phyloP scores from a whole-genome alignment of 2,113 vertebrate species.

The Otocyon megalotis region DNA sequence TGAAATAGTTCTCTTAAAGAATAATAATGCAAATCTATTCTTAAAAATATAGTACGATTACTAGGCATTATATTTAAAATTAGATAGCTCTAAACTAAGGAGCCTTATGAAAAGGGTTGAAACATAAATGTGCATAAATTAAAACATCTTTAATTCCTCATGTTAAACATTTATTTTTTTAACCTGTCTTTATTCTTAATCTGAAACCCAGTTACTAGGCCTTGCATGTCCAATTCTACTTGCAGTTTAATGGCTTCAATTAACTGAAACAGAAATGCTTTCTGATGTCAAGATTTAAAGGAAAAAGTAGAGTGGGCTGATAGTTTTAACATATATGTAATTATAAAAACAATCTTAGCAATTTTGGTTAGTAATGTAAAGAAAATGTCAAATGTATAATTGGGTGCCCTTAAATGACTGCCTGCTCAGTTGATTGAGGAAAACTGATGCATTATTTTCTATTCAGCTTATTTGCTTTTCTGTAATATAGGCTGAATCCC shows the following conservation, averaged over 20 bases:
- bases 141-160: background rate
- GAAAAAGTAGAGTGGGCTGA: background rate
- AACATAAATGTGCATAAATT: background rate
- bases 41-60: background rate
- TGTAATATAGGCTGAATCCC: background rate
- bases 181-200: background rate
- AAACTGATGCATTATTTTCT: background rate
- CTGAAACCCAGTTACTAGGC: background rate
- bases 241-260: background rate
- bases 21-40: background rate
- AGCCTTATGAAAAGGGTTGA: background rate
- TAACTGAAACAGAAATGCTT: conserved; percentile 32
- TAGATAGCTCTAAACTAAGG: background rate
- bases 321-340: conserved; percentile 31
- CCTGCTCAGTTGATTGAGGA: background rate
- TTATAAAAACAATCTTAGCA: conserved; percentile 24
- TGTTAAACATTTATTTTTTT: background rate
- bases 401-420: background rate
- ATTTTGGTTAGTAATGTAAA: background rate
- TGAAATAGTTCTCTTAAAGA: background rate
- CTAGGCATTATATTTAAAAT: background rate
- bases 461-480: background rate
- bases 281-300: conserved; percentile 3
- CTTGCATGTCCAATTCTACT: background rate
- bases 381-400: conserved; percentile 33